phyloP scores from a whole-genome alignment of 2,888 invertebrate species.

The Archaeoteleia sp. region DNA sequence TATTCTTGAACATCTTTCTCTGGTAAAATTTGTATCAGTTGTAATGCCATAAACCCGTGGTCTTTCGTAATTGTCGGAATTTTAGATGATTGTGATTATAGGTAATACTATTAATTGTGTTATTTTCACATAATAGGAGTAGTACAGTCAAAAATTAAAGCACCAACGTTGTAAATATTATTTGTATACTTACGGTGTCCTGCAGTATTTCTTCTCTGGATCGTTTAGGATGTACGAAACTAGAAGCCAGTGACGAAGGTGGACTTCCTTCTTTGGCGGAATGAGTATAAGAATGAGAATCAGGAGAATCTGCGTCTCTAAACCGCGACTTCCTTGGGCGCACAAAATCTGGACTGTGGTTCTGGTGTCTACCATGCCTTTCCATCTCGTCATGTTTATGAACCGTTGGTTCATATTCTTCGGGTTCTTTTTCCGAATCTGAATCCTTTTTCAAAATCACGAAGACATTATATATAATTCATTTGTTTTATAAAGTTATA shows the following conservation, averaged over 20 bases:
- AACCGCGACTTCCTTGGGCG: slow-evolving; percentile 73
- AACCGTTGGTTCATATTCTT: slow-evolving; percentile 62
- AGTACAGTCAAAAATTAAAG: no score
- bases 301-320: slow-evolving; percentile 71
- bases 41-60: no score
- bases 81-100: neutral
- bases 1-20: no score
- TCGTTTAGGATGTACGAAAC: slow-evolving; percentile 69
- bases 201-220: slow-evolving; percentile 80
- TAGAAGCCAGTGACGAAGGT: slow-evolving; percentile 46
- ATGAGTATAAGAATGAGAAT: slow-evolving; percentile 62
- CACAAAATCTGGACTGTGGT: slow-evolving; percentile 67
- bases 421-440: slow-evolving; percentile 74
- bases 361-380: slow-evolving; percentile 61
- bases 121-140: no score
- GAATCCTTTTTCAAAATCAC: slow-evolving; percentile 68
- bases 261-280: slow-evolving; percentile 65
- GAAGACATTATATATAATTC: no score
- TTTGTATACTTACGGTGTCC: slow-evolving; percentile 79
- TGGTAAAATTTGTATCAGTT: no score
- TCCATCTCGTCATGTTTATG: slow-evolving; percentile 61
- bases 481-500: neutral
- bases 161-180: no score
- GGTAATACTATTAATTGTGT: no score
- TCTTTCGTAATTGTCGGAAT: no score